Evolutionary conservation across 2,888 invertebrate genomes (phyloP), one percentile per base, ranked within the genome.

Genomic region (Noctua pronuba): DNA sequence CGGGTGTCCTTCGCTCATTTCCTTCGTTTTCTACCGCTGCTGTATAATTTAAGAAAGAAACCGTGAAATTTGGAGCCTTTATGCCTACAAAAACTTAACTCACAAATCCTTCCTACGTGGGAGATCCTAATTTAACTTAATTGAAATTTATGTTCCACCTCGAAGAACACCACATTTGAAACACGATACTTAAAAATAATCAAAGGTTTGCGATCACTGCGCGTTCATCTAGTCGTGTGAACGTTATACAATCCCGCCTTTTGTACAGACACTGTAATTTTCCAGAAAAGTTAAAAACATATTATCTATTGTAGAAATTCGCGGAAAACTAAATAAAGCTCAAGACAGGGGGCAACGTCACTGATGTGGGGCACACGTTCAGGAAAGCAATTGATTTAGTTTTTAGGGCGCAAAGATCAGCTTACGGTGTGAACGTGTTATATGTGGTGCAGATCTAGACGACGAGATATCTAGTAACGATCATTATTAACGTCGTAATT

Each of bases 351-450:
- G 88, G 90, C 90, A 91, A 89, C 86, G 89, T 84, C 88, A 90
- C 85, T 58, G 72, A 93, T 90, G 86, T 90, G 90, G 93, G 87
- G 71, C 90, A 89, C 86, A 84, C 75, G 85, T 80, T 73, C 80
- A 87, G 86, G 85, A 91, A 90, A 90, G 86, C 86, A 91, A 89
- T 89, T 89, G 88, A 83, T 85, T 86, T 77, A 73, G 89, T 93
- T 93, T 94, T 93, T 92, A 91, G 93, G 91, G 89, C 93, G 92
- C 90, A 84, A 92, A 94, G 92, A 93, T 92, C 90, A 81, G 82
- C 84, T 87, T 87, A 84, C 88, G 86, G 88, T 90, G 91, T 85
- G 88, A 90, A 90, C 81, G 81, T 83, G 88, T 89, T 88, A 86
- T 88, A 88, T 91, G 87, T 91, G 88, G 88, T 88, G 82, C 79